Evolutionary conservation across 2,888 invertebrate species (phyloP).

Genomic region (Apodemia duryi): DNA sequence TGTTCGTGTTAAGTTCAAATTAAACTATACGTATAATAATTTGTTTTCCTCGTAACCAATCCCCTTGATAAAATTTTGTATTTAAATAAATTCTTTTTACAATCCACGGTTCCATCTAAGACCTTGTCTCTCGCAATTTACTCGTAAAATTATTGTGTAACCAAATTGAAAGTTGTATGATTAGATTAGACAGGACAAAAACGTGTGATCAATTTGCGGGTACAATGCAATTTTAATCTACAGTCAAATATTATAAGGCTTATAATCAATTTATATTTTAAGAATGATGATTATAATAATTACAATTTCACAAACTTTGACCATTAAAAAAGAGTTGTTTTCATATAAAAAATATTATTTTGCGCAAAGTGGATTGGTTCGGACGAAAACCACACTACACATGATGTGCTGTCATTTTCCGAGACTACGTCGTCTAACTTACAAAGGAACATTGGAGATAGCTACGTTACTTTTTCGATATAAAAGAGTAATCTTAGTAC

Average conservation of each 20-base stretch:
- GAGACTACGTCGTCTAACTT: conserved; percentile 41
- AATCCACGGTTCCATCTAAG: not conserved
- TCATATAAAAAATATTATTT: not conserved
- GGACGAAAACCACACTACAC: not conserved
- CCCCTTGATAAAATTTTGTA: not conserved
- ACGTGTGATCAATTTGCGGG: not conserved
- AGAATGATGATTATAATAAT: not conserved
- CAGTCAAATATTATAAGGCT: not conserved
- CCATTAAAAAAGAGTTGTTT: not conserved
- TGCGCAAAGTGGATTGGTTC: not conserved
- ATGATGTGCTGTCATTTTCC: conserved; percentile 26
- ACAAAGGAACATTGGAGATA: conserved; percentile 47
- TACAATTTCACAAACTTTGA: not conserved
- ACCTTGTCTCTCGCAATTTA: not conserved
- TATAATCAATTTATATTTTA: not conserved
- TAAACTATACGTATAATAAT: not conserved
- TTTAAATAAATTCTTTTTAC: not conserved
- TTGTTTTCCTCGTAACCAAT: not conserved
- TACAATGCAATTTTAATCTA: no score
- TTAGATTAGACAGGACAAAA: not conserved
- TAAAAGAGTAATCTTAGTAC: conserved; percentile 56
- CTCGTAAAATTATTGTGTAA: not conserved
- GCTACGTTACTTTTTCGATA: conserved; percentile 47
- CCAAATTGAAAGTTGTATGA: not conserved
- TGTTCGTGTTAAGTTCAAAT: not conserved